phyloP scores from a whole-genome alignment of 2,888 invertebrate species.

The Malthinus flaveolus region DNA sequence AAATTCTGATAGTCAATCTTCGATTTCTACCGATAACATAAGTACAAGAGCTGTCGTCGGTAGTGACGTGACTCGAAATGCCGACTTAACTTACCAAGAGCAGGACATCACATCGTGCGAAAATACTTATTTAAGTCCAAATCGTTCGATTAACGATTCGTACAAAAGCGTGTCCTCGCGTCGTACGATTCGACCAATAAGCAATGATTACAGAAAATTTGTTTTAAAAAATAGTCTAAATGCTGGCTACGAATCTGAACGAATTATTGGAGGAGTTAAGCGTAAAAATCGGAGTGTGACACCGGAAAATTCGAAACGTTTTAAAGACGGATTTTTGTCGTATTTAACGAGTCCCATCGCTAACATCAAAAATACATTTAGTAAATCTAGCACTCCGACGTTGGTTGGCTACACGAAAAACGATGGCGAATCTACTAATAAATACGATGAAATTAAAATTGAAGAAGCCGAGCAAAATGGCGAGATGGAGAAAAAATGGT shows the following conservation, averaged over 20 bases:
- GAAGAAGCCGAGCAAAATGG: conserved; percentile 30
- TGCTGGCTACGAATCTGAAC: conserved; percentile 36
- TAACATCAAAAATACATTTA: conserved; percentile 40
- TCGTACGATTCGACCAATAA: conserved; percentile 26
- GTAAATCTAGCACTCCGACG: conserved; percentile 46
- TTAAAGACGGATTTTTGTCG: conserved; percentile 38
- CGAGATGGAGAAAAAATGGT: conserved; percentile 44
- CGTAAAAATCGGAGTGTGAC: conserved; percentile 42
- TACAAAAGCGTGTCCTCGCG: conserved; percentile 37
- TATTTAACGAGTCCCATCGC: conserved; percentile 45
- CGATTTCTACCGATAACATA: conserved; percentile 32
- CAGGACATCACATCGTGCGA: conserved; percentile 26
- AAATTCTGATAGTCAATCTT: conserved; percentile 20
- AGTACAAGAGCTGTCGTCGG: conserved; percentile 46
- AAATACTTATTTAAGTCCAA: conserved; percentile 34
- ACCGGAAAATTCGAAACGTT: conserved; percentile 43
- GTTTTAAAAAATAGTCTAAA: conserved; percentile 21
- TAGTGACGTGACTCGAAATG: conserved; percentile 43
- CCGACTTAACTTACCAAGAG: conserved; percentile 38
- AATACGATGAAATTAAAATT: conserved; percentile 32
- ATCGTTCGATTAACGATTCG: conserved; percentile 42
- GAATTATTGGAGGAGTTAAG: conserved; percentile 39
- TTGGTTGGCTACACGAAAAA: conserved; percentile 46
- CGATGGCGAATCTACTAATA: conserved; percentile 35
- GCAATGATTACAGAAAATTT: conserved; percentile 17